Evolutionary conservation across 1,140 invertebrate genomes (phyloP), one percentile per base, ranked within the genome.

Genomic region (Diprion similis): DNA sequence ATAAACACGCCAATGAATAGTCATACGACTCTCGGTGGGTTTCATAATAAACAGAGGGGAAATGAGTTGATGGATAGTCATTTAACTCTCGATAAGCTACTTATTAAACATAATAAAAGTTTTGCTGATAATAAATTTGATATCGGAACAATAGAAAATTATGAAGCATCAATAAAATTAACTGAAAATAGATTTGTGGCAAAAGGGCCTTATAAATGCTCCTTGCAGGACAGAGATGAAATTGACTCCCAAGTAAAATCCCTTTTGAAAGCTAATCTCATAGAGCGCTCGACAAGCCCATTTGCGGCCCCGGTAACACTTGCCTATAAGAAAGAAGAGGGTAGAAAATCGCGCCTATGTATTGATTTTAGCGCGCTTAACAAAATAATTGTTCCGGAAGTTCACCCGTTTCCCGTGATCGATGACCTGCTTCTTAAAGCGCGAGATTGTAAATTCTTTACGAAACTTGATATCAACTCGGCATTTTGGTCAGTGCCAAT

Each of bases 331-430:
- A 80, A 75, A 72, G 74, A 78, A 66, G 78, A 78, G 47, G 68
- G 66, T 18, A 78, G 70, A 71, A 78, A 72, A 17, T 70, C 75
- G 13, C 46, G 80, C n/a, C 10, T 82, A 19, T 81, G 79, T 71
- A 73, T 79, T 45, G 80, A 79, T 74, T 82, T 70, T 48, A 74
- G 70, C 66, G 77, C 76, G 1, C 24, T 81, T n/a, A 82, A 81
- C 37, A 80, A 82, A 73, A 73, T 79, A 68, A 37, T 81, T 6
- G 71, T 80, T 8, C 71, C 80, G 17, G 69, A 81, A 79, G 15
- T 48, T 8, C 80, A 81, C 69, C 80, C 78, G 13, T 81, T 82
- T 64, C 81, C 79, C 10, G 11, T 47, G 46, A 79, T 82, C n/a
- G 78, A 81, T 8, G 78, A 81, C 10, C 19, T 81, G 66, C 66